These are phyloP conservation scores for Beaufortia kweichowensis DNA, from an alignment of 2,113 vertebrate genomes.

Conservation along the genomic window DNA sequence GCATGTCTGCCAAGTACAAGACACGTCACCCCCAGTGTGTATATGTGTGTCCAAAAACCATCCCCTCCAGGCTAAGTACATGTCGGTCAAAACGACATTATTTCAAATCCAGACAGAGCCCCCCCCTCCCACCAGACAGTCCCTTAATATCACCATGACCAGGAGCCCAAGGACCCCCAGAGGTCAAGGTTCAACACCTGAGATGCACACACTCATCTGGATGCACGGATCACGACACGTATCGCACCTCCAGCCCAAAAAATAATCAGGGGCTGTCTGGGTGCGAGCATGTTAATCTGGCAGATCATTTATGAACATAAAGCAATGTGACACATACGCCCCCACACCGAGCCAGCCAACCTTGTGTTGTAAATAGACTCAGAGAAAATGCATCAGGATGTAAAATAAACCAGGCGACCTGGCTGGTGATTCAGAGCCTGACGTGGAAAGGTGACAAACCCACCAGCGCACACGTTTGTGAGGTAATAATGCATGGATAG, in stretches of 20 bases:
- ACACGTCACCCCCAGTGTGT: constrained; percentile 24
- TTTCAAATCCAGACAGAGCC: constrained; percentile 40
- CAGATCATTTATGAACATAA: constrained; percentile 45
- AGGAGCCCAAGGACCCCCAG: constrained; percentile 26
- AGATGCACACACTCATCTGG: constrained; percentile 15
- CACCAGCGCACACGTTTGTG: not conserved
- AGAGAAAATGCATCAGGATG: constrained; percentile 36
- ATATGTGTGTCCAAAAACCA: constrained; percentile 20
- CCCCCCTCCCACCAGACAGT: constrained; percentile 31
- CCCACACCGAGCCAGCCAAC: constrained; percentile 30
- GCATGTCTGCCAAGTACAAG: constrained; percentile 50
- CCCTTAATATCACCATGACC: not conserved
- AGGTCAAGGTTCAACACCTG: constrained; percentile 55
- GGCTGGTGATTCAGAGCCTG: constrained; percentile 51
- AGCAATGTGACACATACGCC: constrained; percentile 38
- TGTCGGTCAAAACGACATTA: constrained; percentile 44
- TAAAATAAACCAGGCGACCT: constrained; percentile 31
- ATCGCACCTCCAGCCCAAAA: constrained; percentile 32
- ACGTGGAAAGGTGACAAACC: constrained; percentile 10
- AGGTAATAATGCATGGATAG: constrained; percentile 29
- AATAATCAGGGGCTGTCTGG: constrained; percentile 41
- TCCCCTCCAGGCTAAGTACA: constrained; percentile 40
- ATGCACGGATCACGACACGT: not conserved
- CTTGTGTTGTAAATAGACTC: constrained; percentile 13
- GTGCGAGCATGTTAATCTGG: constrained; percentile 44